Conservation (phyloP, 2,797 vertebrate species). For the Gymnopithys bicolor region DNA sequence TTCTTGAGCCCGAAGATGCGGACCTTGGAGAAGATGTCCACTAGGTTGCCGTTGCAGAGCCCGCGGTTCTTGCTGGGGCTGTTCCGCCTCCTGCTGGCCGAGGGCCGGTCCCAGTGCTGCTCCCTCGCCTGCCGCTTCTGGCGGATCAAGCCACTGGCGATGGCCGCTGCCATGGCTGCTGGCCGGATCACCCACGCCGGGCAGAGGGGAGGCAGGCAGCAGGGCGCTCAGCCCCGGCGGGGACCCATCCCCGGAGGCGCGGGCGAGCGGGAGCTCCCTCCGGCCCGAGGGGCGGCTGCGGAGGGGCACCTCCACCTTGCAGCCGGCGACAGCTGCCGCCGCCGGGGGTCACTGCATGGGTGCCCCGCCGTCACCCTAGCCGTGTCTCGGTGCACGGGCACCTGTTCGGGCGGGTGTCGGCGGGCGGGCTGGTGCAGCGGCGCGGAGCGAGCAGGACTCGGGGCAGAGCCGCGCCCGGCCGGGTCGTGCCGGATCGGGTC, state of each 20-base stretch:
- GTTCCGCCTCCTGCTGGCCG: constrained; percentile 91
- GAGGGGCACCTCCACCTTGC: background rate
- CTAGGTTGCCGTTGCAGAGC: constrained; percentile 97
- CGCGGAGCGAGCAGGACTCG: background rate
- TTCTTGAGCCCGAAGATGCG: constrained; percentile 99
- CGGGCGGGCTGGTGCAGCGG: background rate
- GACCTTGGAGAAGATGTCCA: constrained; percentile 99
- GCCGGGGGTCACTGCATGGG: constrained; percentile 44
- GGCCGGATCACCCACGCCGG: constrained; percentile 23
- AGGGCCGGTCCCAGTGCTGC: constrained; percentile 95
- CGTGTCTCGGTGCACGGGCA: background rate
- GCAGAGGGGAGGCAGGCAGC: background rate
- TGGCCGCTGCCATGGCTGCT: constrained; percentile 94
- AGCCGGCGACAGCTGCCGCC: constrained; percentile 24
- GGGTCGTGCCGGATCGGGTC: background rate
- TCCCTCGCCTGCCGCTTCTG: constrained; percentile 98
- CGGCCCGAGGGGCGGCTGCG: background rate
- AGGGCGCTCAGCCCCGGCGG: constrained; percentile 57
- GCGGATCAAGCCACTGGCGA: constrained; percentile 97
- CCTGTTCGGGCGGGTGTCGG: background rate
- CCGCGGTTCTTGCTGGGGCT: constrained; percentile 98
- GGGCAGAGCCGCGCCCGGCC: background rate
- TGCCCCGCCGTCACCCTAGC: background rate
- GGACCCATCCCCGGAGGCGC: constrained; percentile 54
- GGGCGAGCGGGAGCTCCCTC: background rate